Conservation (phyloP, 2,888 invertebrate species). For the Druceiella hillmani region DNA sequence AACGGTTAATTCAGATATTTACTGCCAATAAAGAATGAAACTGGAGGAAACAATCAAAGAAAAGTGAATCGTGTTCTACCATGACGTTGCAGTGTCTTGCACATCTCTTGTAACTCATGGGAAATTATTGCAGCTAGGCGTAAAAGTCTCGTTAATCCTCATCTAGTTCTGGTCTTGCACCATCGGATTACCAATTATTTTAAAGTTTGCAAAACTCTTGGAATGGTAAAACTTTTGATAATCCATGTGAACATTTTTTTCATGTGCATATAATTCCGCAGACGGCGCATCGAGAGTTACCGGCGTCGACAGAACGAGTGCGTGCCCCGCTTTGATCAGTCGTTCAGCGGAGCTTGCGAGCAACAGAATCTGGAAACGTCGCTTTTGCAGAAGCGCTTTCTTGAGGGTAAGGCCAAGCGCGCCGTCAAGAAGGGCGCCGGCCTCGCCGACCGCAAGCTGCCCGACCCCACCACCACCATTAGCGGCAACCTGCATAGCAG, state of each 20-base stretch:
- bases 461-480: constrained; percentile 34
- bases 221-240: too few relatives aligned
- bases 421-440: constrained; percentile 81
- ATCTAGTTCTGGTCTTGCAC: too few relatives aligned
- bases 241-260: constrained; percentile 19
- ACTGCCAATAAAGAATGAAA: too few relatives aligned
- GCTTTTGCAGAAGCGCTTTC: constrained; percentile 80
- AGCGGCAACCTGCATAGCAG: constrained; percentile 61
- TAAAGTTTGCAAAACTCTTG: too few relatives aligned
- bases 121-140: too few relatives aligned
- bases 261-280: constrained; percentile 31
- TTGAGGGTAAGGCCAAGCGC: constrained; percentile 87
- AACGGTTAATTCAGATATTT: too few relatives aligned
- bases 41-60: too few relatives aligned
- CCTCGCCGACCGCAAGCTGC: constrained; percentile 47
- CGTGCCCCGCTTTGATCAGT: constrained; percentile 82
- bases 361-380: constrained; percentile 88
- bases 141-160: too few relatives aligned
- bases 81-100: too few relatives aligned
- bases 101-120: too few relatives aligned
- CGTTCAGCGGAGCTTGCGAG: constrained; percentile 81
- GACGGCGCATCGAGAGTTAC: constrained; percentile 83
- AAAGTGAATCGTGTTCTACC: too few relatives aligned
- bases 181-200: too few relatives aligned
- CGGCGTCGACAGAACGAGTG: constrained; percentile 80